phyloP scores from a whole-genome alignment of 2,113 vertebrate genomes.

The Euleptes europaea region DNA sequence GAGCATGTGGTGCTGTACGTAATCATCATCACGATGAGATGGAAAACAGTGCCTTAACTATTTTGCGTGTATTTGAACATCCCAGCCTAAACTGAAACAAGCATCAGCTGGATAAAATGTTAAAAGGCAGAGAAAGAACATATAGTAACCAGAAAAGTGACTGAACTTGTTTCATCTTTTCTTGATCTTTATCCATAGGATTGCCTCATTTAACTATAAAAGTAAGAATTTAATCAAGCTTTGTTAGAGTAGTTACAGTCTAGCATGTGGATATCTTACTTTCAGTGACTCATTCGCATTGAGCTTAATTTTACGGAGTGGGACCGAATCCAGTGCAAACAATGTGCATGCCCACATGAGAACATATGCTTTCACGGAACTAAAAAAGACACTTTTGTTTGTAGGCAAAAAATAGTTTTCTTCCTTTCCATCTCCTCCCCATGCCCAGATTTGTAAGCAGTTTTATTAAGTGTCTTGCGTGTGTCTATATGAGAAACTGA shows the following conservation, averaged over 20 bases:
- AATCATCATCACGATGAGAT: neutral
- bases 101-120: neutral
- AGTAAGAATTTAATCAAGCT: conserved; percentile 1
- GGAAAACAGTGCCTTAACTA: neutral
- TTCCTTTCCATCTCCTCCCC: neutral
- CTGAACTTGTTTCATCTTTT: neutral
- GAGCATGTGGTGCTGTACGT: neutral
- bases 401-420: neutral
- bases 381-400: neutral
- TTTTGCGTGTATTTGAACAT: neutral
- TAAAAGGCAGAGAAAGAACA: neutral
- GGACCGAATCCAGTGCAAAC: neutral
- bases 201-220: neutral
- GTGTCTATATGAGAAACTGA: neutral
- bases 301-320: neutral
- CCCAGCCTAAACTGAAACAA: neutral
- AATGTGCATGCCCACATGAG: neutral
- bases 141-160: neutral
- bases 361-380: neutral
- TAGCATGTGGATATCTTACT: neutral
- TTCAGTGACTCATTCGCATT: neutral
- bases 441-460: neutral
- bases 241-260: neutral
- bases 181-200: neutral
- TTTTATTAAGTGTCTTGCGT: conserved; percentile 1